A percentile compares a stretch with the other conserved stretches of the same genome.
Evolutionary conservation across 1,140 invertebrate species (phyloP).

Genomic region (Antheraea mylitta): DNA sequence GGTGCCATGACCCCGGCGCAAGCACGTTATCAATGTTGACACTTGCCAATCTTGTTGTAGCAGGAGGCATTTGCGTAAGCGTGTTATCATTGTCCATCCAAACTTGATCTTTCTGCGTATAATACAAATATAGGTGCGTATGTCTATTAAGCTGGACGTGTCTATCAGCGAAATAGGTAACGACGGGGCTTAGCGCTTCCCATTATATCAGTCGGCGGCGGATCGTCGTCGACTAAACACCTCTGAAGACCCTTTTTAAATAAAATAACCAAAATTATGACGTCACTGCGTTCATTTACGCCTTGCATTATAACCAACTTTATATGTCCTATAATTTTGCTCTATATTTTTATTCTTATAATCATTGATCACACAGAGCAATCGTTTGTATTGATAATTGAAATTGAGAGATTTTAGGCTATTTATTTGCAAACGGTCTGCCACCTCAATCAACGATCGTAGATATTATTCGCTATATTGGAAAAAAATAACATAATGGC

Average conservation of each 20-base stretch:
- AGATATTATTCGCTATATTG: no score
- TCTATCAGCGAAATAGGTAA: slow-evolving; percentile 34
- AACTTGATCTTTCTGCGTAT: slow-evolving; percentile 25
- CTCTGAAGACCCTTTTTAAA: slow-evolving; percentile 29
- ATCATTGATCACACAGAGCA: no score
- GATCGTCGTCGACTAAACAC: slow-evolving; percentile 60
- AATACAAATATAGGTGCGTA: not conserved
- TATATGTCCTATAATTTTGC: no score
- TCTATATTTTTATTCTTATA: no score
- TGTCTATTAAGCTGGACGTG: not conserved
- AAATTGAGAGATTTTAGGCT: no score
- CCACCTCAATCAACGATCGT: no score
- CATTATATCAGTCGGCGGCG: slow-evolving; percentile 57
- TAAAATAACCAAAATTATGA: slow-evolving; percentile 7
- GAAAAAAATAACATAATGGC: no score
- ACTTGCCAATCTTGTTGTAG: slow-evolving; percentile 55
- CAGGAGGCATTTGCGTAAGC: slow-evolving; percentile 73
- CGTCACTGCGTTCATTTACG: not conserved
- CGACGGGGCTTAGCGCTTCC: slow-evolving; percentile 43
- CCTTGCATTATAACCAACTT: not conserved
- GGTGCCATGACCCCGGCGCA: slow-evolving; percentile 51
- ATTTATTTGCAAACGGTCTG: no score
- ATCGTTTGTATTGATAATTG: no score
- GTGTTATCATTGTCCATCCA: slow-evolving; percentile 38
- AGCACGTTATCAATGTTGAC: slow-evolving; percentile 63